phyloP scores from a whole-genome alignment of 2,113 vertebrate genomes.

The Sterna hirundo region DNA sequence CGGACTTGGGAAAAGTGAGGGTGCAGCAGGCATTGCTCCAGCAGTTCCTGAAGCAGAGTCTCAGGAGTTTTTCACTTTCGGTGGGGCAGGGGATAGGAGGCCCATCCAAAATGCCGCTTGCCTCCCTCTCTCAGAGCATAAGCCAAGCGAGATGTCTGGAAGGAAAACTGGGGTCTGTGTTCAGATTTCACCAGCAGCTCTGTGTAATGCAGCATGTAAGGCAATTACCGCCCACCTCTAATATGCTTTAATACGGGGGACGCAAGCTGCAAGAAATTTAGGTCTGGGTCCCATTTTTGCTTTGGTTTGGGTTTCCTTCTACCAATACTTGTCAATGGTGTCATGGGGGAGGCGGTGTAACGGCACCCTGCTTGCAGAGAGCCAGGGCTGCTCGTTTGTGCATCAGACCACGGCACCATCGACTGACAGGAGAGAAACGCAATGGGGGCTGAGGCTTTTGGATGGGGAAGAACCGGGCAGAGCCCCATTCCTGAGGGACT shows the following conservation, averaged over 20 bases:
- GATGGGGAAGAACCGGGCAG: neutral
- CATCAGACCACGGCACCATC: neutral
- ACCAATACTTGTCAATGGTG: neutral
- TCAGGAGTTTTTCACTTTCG: neutral
- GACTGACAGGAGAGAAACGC: neutral
- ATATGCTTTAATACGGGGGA: neutral
- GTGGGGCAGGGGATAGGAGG: neutral
- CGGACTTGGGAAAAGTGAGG: neutral
- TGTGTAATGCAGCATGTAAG: neutral
- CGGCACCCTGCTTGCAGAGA: neutral
- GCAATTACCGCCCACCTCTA: neutral
- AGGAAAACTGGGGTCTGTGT: neutral
- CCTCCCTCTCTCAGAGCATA: neutral
- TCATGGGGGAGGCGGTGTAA: neutral
- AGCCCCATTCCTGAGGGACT: neutral
- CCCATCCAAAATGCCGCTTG: neutral
- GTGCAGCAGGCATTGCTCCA: neutral
- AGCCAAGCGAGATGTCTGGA: neutral
- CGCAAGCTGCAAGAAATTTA: neutral
- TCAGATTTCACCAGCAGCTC: neutral
- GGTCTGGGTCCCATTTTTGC: neutral
- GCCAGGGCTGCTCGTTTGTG: neutral
- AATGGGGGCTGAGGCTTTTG: neutral
- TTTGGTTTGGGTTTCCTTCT: neutral
- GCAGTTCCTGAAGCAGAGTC: neutral